Base-by-base conservation (phyloP, 2,888 invertebrate species). In the Sclerodermus sp. region DNA sequence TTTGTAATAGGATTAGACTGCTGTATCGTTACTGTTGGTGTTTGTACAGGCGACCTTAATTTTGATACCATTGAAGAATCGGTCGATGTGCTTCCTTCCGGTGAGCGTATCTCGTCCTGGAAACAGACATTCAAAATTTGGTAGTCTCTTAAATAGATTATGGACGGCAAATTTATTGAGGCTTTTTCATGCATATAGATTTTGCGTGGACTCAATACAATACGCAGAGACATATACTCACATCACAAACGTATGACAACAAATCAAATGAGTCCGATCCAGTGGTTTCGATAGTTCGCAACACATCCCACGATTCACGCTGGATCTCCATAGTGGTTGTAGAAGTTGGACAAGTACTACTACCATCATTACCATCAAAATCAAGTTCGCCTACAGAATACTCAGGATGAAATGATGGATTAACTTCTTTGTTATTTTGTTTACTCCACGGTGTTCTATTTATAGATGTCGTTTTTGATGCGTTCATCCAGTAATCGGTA, bases 241-340 rank as follows among this genome's bases (percentile, higher is more conserved):
- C 79, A 53, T 78, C 76, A 45, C 71, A 72, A 40, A 79, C 68
- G 53, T 77, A 79, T 10, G 78, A 76, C 45, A 79, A 56, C 43
- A 79, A 56, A 58, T 79, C 77, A 45, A 79, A 79, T n/a, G 64
- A 51, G 31, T 71, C 67, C 14, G 64, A 57, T 40, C 60, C 68
- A 10, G 60, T 64, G 9, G 63, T 62, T 38, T 67, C 68, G 16
- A 74, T 57, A 8, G 67, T 62, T 23, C 57, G 63, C 23, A 76
- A 57, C 15, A 66, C 54, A 32, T 70, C 73, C 60, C 66, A 67
- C 41, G 58, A 51, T 39, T 64, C 59, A 6, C 46, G 55, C 14
- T 61, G 58, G 23, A 3, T 23, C 8, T 23, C 23, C 23, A 23
- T 23, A 3, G 23, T 5, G 8, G 8, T 23, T 31, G 64, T 42